Base-by-base conservation (phyloP, 2,888 invertebrate species). In the Tortrix viridana region DNA sequence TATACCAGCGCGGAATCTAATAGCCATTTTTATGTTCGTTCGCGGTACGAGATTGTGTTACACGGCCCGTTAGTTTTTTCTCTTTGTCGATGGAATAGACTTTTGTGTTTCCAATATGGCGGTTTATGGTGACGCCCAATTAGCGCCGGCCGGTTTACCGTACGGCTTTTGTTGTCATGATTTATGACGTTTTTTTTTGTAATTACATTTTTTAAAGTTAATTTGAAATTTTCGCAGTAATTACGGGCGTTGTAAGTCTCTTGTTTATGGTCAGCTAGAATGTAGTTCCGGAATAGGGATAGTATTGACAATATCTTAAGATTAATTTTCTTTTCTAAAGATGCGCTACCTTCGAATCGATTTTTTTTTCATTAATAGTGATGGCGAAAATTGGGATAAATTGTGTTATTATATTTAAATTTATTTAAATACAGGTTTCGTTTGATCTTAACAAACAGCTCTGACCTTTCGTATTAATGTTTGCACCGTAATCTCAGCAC, bases 21-120 rank as follows among this genome's bases (percentile, higher is more conserved):
- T 83, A 81, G 82, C 81, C 77, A 76, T 76, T 88, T 86, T 89
- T 88, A 89, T 88, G 88, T 79, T 84, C 74, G 80, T 89, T 89
- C 89, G 83, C 84, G 82, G 89, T 89, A 89, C 77, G 68, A 79
- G 76, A 79, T 86, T 84, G 74, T 80, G 82, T 88, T 86, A 85
- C 87, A 76, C 75, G 81, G 77, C 72, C 74, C 73, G 67, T 65
- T 67, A 69, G 70, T 71, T 78, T 80, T 78, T 80, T 71, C 72
- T 80, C 79, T 82, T 80, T 81, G 80, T 75, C 69, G 65, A 70
- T 69, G 69, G 65, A 76, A 81, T 79, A 74, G 75, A 69, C 72
- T 80, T 80, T 79, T 76, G 76, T 73, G 68, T 71, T 73, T 76
- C 68, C 71, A 75, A 73, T 55, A 75, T 72, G 76, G 74, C 72